A percentile compares a stretch with the other conserved stretches of the same genome.
Conservation (phyloP, 2,797 vertebrate species). For the Catamblyrhynchus diadema region DNA sequence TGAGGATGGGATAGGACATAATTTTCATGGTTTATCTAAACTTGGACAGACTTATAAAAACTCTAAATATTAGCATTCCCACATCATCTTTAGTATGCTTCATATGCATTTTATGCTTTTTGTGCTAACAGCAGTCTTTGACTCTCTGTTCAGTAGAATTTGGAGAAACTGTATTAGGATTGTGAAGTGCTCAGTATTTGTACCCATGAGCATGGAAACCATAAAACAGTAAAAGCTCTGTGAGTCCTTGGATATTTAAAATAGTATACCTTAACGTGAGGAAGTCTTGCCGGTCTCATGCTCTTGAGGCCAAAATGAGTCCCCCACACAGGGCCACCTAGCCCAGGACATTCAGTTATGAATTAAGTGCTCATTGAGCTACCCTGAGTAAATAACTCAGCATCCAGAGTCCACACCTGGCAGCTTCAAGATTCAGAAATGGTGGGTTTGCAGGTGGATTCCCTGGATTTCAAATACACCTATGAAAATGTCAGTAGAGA, state of each 20-base stretch:
- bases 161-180: background rate
- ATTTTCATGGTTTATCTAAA: background rate
- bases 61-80: background rate
- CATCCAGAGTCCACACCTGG: background rate
- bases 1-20: background rate
- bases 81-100: background rate
- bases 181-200: background rate
- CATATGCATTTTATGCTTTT: background rate
- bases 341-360: background rate
- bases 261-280: background rate
- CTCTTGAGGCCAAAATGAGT: background rate
- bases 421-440: background rate
- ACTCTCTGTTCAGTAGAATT: background rate
- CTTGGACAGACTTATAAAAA: background rate
- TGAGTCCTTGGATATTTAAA: background rate
- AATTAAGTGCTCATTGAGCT: background rate
- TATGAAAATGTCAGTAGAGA: background rate
- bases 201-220: fast-evolving
- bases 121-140: background rate
- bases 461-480: background rate
- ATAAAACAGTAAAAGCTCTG: background rate
- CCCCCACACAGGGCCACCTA: fast-evolving
- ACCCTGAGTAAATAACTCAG: background rate
- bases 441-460: background rate
- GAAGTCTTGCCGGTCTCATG: background rate